Evolutionary conservation across 2,113 vertebrate species (phyloP), one percentile per base, ranked within the genome.

Genomic region (Aspiorhynchus laticeps): DNA sequence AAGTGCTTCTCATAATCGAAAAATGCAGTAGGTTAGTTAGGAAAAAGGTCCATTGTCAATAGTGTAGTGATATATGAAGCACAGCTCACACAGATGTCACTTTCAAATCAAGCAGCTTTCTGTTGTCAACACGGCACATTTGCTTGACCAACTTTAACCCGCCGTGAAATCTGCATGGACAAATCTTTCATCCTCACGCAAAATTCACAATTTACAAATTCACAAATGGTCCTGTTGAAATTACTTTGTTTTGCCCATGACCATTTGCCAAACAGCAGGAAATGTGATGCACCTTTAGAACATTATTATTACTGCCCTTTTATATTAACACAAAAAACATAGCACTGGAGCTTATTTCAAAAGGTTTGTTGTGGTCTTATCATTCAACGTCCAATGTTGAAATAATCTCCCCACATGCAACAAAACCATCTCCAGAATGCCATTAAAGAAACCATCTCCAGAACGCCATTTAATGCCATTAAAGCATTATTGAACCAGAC

Each of bases 401-500:
- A 71, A 51, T 19, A 77, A 28, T 78, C 14, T 78, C 46, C 3
- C 7, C 46, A 51, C 43, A 77, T 46, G 41, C 15, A 51, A 51
- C 6, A 31, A 17, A 53, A 78, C 2, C 46, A 77, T 78, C 15
- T 2, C 21, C 9, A 33, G n/a, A 53, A 53, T n/a, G n/a, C n/a
- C 43, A 33, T n/a, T n/a, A 53, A 53, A 78, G 15, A 53, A 78
- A 78, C 17, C 46, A 77, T 78, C 15, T 2, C 21, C 9, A 33
- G n/a, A 53, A 53, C n/a, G n/a, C n/a, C 43, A 33, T n/a, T n/a
- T 33, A 53, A 24, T 80, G 43, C 74, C 85, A 80, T 33, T 89
- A 87, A 84, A 80, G 83, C 80, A 83, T 87, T 80, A 83, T 86
- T 85, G 48, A 89, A 87, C 77, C 43, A 82, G 78, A 89, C 82